A percentile compares a stretch with the other conserved stretches of the same genome.
Conservation (phyloP, 2,888 invertebrate species). For the Rhagophthalmus giganteus region DNA sequence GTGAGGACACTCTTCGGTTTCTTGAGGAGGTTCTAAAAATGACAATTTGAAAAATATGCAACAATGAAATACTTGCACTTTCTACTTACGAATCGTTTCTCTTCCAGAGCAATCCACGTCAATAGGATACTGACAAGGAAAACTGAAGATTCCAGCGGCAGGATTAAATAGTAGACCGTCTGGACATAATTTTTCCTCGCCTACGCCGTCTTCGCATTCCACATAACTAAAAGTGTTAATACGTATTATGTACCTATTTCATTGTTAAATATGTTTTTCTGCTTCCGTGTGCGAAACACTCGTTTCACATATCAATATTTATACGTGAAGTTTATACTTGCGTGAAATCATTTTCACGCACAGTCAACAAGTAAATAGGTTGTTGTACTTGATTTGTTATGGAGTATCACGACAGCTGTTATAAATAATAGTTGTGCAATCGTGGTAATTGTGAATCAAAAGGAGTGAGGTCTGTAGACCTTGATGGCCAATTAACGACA, state of each 20-base stretch:
- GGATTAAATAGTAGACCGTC: conserved; percentile 82
- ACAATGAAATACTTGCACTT: not conserved
- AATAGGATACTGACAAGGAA: conserved; percentile 83
- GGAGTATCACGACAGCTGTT: too few relatives aligned
- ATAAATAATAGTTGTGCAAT: too few relatives aligned
- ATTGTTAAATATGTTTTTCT: too few relatives aligned
- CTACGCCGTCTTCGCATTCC: conserved; percentile 68
- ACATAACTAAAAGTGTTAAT: conserved; percentile 49
- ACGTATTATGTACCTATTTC: not conserved
- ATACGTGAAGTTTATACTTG: too few relatives aligned
- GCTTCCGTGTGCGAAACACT: too few relatives aligned
- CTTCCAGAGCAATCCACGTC: conserved; percentile 78
- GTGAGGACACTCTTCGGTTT: conserved; percentile 80
- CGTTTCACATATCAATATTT: too few relatives aligned
- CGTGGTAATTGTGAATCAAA: too few relatives aligned
- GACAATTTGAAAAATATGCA: conserved; percentile 24
- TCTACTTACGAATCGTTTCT: conserved; percentile 66
- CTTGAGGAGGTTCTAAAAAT: conserved; percentile 67
- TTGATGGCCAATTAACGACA: too few relatives aligned
- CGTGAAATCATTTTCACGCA: too few relatives aligned
- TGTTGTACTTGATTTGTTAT: too few relatives aligned
- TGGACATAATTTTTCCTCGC: conserved; percentile 76
- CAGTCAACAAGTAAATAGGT: too few relatives aligned
- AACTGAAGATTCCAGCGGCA: conserved; percentile 65
- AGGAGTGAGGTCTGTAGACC: too few relatives aligned